Conservation (phyloP, 2,888 invertebrate species). For the Macaria notata region DNA sequence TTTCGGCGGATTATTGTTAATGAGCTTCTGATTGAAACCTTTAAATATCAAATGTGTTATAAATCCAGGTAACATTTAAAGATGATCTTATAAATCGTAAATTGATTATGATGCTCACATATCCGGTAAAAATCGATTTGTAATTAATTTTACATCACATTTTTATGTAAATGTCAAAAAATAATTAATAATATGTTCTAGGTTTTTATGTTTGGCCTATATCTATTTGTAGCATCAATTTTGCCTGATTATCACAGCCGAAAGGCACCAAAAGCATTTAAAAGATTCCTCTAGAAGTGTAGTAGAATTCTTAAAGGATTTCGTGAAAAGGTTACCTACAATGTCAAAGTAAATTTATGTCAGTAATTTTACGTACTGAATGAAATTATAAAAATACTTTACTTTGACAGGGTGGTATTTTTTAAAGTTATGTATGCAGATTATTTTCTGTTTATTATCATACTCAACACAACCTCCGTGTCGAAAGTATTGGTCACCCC, state of each 20-base stretch:
- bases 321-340: not conserved
- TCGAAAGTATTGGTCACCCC: conserved; percentile 18
- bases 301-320: conserved; percentile 1
- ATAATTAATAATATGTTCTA: conserved; percentile 2
- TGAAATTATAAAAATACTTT: not conserved
- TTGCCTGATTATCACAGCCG: conserved; percentile 15
- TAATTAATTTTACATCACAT: not conserved
- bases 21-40: too few species aligned
- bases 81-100: not conserved
- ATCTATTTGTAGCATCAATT: conserved; percentile 6
- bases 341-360: conserved; percentile 2
- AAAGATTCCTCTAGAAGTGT: not conserved
- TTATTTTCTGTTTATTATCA: conserved; percentile 1
- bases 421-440: conserved; percentile 5
- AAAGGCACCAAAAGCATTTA: conserved; percentile 9
- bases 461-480: conserved; percentile 7
- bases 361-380: too few species aligned
- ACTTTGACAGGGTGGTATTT: too few species aligned
- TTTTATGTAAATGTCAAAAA: conserved; percentile 1
- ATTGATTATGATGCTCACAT: not conserved
- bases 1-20: too few species aligned
- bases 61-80: not conserved
- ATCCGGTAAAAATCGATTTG: not conserved
- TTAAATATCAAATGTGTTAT: too few species aligned
- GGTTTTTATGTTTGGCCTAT: conserved; percentile 1